Conservation (phyloP, 2,888 invertebrate species). For the Cryptophagus acutangulus region DNA sequence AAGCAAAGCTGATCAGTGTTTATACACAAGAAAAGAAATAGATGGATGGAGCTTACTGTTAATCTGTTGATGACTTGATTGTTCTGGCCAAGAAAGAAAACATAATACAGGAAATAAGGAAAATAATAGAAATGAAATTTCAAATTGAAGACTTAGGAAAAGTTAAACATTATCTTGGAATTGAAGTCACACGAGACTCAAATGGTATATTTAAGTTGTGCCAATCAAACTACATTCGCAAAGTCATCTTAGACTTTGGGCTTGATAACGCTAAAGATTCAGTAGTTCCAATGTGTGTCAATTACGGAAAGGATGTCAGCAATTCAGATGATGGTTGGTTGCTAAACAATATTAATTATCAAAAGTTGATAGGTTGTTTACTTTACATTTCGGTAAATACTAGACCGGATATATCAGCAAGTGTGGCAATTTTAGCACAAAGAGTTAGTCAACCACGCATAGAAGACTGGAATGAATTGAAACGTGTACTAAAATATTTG, state of each 20-base stretch:
- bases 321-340: background rate
- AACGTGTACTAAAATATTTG: constrained; percentile 28
- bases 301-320: constrained; percentile 6
- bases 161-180: constrained; percentile 14
- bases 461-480: constrained; percentile 32
- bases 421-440: constrained; percentile 29
- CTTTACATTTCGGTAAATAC: constrained; percentile 26
- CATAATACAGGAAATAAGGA: constrained; percentile 4
- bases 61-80: constrained; percentile 19
- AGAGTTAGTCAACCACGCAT: constrained; percentile 26
- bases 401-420: constrained; percentile 30
- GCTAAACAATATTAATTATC: background rate
- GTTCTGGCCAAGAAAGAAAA: constrained; percentile 7
- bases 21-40: constrained; percentile 10
- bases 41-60: constrained; percentile 6
- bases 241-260: constrained; percentile 3
- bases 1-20: constrained; percentile 20
- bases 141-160: constrained; percentile 15
- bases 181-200: constrained; percentile 7
- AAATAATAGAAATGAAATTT: constrained; percentile 10
- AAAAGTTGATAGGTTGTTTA: constrained; percentile 18
- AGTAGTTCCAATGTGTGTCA: constrained; percentile 12
- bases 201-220: constrained; percentile 1
- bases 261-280: constrained; percentile 12
- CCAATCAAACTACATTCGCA: background rate